A percentile compares a stretch with the other conserved stretches of the same genome.
Evolutionary conservation across 1,140 invertebrate genomes (phyloP).

Genomic region (Drosophila dunni): DNA sequence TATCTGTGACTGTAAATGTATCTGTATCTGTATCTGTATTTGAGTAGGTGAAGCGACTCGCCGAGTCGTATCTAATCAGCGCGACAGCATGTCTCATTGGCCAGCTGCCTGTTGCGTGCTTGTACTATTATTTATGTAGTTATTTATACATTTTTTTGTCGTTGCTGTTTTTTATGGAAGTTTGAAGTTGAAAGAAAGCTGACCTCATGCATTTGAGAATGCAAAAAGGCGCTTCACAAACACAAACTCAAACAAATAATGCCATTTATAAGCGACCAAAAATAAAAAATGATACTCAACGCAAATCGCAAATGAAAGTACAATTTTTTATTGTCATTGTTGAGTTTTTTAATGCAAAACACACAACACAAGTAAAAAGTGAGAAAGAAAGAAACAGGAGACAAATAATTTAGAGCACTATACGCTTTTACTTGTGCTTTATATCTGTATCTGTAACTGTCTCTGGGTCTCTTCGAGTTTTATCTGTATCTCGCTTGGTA

Average conservation of each 20-base stretch:
- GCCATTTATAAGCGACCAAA: conserved; percentile 48
- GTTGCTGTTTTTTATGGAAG: conserved; percentile 41
- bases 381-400: conserved; percentile 33
- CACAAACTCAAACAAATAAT: conserved; percentile 21
- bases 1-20: conserved; percentile 14
- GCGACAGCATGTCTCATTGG: conserved; percentile 70
- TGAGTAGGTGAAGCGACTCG: not conserved
- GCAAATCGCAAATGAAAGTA: conserved; percentile 67
- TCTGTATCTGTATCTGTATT: conserved; percentile 15
- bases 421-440: conserved; percentile 61
- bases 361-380: conserved; percentile 5
- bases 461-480: not conserved
- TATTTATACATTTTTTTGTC: conserved; percentile 61
- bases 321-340: conserved; percentile 65
- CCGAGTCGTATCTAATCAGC: conserved; percentile 72
- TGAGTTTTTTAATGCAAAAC: conserved; percentile 58
- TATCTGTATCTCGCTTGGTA: conserved; percentile 35
- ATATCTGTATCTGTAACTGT: conserved; percentile 34
- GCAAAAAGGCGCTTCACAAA: conserved; percentile 12
- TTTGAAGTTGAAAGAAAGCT: conserved; percentile 60
- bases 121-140: conserved; percentile 55
- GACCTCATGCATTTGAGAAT: conserved; percentile 66
- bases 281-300: conserved; percentile 37
- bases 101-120: conserved; percentile 65
- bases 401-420: conserved; percentile 60